Evolutionary conservation across 2,888 invertebrate species (phyloP), one percentile per base, ranked within the genome.

Genomic region (Griposia aprilina): DNA sequence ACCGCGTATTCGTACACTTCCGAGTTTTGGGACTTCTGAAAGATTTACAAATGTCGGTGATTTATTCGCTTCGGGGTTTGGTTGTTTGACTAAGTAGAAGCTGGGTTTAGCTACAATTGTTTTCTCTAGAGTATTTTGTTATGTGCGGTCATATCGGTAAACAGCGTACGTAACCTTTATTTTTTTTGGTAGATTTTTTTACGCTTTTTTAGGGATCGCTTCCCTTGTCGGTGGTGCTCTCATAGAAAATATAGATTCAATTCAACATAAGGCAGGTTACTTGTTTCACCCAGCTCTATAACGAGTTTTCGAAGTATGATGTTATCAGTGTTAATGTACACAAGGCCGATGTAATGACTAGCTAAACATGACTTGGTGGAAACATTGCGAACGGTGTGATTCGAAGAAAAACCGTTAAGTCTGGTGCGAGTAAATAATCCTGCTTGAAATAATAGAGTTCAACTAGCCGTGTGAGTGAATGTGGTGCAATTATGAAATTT

Each of bases 11-110:
- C 68, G 76, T 80, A 75, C 63, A 77, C 60, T 82, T 68, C 71
- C 71, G 55, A 76, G 78, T 81, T 84, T 80, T 50, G 67, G 63
- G 68, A 76, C 68, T 84, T 79, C 68, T 76, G 76, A 77, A 84
- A 85, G 84, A 81, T 79, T 81, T 79, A 83, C 83, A 83, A 88
- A 89, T 86, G 74, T 78, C 63, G 41, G 78, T 73, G 72, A 89
- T 84, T 85, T 80, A 83, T 88, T 81, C 74, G 68, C 48, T 79
- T 74, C 74, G 69, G 59, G 73, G 50, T 81, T 81, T 72, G 74
- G 62, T 70, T 74, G 73, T 84, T 84, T 78, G 62, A 76, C 70
- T 76, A 80, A 80, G 74, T 83, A 80, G 71, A 72, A 76, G 23
- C 41, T 26, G 63, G 76, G 67, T 26, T 82, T 45, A 80, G 80